A percentile compares a stretch with the other conserved stretches of the same genome.
Conservation (phyloP, 2,797 vertebrate genomes). For the Hozukius guyotensis region DNA sequence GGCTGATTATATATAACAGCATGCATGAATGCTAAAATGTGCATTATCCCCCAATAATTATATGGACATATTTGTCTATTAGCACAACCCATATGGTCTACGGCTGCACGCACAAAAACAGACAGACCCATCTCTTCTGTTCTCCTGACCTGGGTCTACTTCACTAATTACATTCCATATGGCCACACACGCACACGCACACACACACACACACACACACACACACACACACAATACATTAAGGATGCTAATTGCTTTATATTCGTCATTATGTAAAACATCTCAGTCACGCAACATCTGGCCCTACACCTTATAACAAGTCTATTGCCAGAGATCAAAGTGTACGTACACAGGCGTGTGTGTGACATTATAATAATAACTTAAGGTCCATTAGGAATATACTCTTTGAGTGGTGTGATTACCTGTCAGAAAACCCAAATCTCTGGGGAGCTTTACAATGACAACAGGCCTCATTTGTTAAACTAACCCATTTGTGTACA, state of each 20-base stretch:
- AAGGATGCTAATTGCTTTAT: conserved; percentile 18
- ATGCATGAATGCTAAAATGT: not conserved
- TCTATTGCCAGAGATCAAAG: conserved; percentile 40
- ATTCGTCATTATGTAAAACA: conserved; percentile 37
- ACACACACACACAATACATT: not conserved
- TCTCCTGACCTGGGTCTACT: conserved; percentile 33
- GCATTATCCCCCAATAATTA: not conserved
- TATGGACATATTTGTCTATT: conserved; percentile 10
- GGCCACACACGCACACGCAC: conserved; percentile 10
- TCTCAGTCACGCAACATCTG: conserved; percentile 41
- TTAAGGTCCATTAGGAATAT: conserved; percentile 22
- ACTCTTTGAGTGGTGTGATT: conserved; percentile 1
- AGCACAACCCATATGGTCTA: conserved; percentile 9
- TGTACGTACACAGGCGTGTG: not conserved
- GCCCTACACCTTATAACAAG: conserved; percentile 16
- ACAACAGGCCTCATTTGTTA: conserved; percentile 26
- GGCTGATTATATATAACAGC: not conserved
- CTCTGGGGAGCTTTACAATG: conserved; percentile 17
- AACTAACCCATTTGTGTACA: conserved; percentile 24
- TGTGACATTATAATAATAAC: conserved; percentile 18
- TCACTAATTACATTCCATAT: conserved; percentile 50
- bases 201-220: not conserved
- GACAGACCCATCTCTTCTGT: not conserved
- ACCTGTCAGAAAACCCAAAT: conserved; percentile 13
- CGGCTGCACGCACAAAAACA: not conserved